Percentiles rank a stretch among this genome's conserved stretches.
Evolutionary conservation across 2,797 vertebrate genomes (phyloP).

Genomic region (Parauchenoglanis punctatus): DNA sequence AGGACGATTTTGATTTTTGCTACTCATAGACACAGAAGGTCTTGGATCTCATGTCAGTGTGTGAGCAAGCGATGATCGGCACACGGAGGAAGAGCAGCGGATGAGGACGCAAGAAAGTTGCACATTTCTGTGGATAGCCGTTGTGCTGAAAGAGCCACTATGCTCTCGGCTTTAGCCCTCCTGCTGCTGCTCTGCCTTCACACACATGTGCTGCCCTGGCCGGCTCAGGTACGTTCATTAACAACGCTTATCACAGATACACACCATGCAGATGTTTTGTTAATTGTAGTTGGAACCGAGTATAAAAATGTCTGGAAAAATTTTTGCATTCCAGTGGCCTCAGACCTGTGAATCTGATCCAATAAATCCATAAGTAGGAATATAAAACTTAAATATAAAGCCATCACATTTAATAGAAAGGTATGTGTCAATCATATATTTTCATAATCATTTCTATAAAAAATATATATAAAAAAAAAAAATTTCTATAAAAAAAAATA

Average conservation of each 20-base stretch:
- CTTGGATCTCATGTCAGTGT: background rate
- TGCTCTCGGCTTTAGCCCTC: slow-evolving; percentile 71
- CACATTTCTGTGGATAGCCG: slow-evolving; percentile 29
- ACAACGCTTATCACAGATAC: background rate
- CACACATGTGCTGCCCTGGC: slow-evolving; percentile 77
- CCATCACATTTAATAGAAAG: no score
- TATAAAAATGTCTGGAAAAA: background rate
- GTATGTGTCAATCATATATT: background rate
- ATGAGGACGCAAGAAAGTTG: slow-evolving; percentile 13
- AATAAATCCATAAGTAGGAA: background rate
- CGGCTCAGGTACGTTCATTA: slow-evolving; percentile 73
- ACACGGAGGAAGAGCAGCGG: background rate
- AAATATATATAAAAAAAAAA: no score
- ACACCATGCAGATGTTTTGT: background rate
- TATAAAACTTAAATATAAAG: background rate
- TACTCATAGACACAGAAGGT: background rate
- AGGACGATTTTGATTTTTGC: background rate
- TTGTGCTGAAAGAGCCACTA: slow-evolving; percentile 62
- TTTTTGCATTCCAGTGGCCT: background rate
- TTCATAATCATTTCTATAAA: background rate
- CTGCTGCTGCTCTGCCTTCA: slow-evolving; percentile 84
- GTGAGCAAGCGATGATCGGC: background rate
- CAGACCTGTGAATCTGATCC: background rate
- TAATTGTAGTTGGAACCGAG: background rate
- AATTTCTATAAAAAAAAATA: no score